Base-by-base conservation (phyloP, 35 echinoderm and acorn worm genomes). In the Patiria miniata region DNA sequence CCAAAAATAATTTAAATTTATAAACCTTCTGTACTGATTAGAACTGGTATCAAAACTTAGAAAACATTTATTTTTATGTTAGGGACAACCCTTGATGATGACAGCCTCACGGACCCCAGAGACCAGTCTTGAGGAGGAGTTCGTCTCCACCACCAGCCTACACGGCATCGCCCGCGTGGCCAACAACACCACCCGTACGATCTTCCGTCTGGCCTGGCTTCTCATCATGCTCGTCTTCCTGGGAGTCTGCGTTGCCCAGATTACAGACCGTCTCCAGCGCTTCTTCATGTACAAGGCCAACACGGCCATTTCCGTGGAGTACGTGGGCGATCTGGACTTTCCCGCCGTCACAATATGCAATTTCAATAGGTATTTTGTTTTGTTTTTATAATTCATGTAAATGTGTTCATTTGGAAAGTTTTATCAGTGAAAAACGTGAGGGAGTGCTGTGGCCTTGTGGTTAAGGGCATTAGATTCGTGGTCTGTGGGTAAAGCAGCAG, bases 301-400 rank as follows among this genome's bases (percentile, higher is more conserved):
- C 19, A 81, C 79, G 39, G 40, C 26, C 17, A 40, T 81, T 0
- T 81, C 79, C 1, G 79, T 81, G 23, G 79, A 47, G 79, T 81
- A 47, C 29, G 23, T 50, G 1, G 39, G 39, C 7, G 15, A 37
- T 16, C 6, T 81, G 0, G 29, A 40, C 8, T 81, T 81, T 81
- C 79, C 79, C 22, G 79, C 79, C 37, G 79, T 81, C 1, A 81
- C 79, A 18, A 30, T 81, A 7, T 81, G 79, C 40, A 81, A 81
- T 51, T 81, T 81, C 47, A 81, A 81, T 51, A 81, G 79, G 79
- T 81, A 51, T 21, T n/a, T n/a, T n/a, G 77, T 36, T 37, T 37
- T 37, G 39, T 2, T 16, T 32, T 68, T 18, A 68, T 68, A 36
- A 7, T 68, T 5, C 7, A 68, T 68, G 5, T 7, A 36, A 4